Evolutionary conservation across 2,797 vertebrate genomes (phyloP), one percentile per base, ranked within the genome.

Genomic region (Euthynnus affinis): DNA sequence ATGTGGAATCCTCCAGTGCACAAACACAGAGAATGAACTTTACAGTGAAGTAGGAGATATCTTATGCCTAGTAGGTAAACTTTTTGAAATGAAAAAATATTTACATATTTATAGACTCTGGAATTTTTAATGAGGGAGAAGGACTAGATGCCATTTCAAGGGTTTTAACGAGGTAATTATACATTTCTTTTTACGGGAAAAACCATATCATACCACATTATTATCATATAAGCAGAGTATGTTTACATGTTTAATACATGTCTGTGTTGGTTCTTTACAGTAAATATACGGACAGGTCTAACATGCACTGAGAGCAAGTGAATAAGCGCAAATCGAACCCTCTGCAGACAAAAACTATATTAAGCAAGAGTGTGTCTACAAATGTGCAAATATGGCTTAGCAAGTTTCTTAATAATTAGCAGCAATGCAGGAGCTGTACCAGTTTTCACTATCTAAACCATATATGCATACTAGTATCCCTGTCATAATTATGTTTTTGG

Each of bases 251-350:
- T 49, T 20, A 3, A 20, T 49, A 49, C 18, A 20, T 20, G 46
- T 49, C 46, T 49, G 18, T 7, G 9, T 2, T 18, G 46, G 2
- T 20, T 18, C 46, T 49, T 18, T 20, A 37, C 37, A 37, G 37
- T 37, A 49, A 8, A 49, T 49, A 8, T 13, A 55, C 52, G 23
- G 55, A 23, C 25, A 62, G 10, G 42, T 55, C 48, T 34, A 44
- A 37, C 25, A 40, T 13, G 9, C n/a, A 34, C 8, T 34, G 34
- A 64, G 23, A 44, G 22, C 15, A 9, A 46, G 15, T 27, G 32
- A 70, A 65, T n/a, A 58, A 58, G 40, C 18, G 18, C 64, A 76
- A 55, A 53, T 67, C 55, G 23, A 71, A 56, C 27, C 13, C 51
- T 71, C n/a, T 23, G 25, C 42, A 56, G 20, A 49, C 2, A 9